Conservation (phyloP, 1,140 invertebrate species). For the Sycobia sp. region DNA sequence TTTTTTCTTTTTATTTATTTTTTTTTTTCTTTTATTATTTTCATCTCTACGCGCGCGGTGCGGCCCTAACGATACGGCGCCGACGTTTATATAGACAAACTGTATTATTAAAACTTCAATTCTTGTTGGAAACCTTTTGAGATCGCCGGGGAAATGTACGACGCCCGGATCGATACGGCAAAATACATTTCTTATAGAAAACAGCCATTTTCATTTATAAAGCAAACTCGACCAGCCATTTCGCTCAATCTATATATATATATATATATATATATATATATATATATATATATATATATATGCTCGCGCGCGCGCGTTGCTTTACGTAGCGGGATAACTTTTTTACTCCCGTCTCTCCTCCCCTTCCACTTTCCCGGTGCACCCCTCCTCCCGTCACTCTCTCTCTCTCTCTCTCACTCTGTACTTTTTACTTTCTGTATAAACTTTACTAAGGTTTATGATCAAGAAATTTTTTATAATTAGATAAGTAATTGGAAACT, state of each 20-base stretch:
- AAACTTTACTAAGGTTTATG: neutral
- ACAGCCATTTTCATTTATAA: slow-evolving; percentile 27
- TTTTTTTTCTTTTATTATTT: no score
- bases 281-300: no score
- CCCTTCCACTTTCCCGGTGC: no score
- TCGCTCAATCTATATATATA: no score
- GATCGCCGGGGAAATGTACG: neutral
- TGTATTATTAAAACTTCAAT: slow-evolving; percentile 29
- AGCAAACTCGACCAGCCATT: slow-evolving; percentile 16
- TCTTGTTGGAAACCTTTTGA: slow-evolving; percentile 10
- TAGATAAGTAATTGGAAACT: neutral
- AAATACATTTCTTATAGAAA: slow-evolving; percentile 25
- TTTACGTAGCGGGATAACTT: neutral
- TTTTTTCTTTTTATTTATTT: neutral
- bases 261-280: neutral
- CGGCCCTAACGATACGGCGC: neutral
- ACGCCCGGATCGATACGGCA: neutral
- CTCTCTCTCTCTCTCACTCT: no score
- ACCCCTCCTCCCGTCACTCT: no score
- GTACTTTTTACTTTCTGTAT: slow-evolving; percentile 1
- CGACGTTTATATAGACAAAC: slow-evolving; percentile 5
- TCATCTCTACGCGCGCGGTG: no score
- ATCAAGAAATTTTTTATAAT: neutral
- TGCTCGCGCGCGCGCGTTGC: no score
- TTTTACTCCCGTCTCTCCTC: neutral